Evolutionary conservation across 2,113 vertebrate genomes (phyloP).

Genomic region (Cebidichthys violaceus): DNA sequence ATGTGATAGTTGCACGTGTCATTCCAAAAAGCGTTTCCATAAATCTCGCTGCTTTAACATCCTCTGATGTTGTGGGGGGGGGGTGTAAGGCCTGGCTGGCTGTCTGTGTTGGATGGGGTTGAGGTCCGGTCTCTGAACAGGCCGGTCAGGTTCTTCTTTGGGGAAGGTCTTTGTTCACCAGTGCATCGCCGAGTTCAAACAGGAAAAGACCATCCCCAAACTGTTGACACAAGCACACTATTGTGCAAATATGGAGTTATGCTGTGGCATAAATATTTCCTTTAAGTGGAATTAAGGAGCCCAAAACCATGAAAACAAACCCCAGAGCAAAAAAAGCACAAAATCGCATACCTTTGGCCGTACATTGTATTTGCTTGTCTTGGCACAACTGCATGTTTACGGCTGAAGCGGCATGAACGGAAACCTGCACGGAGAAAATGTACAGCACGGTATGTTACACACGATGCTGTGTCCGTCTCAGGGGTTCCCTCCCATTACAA

Average conservation of each 20-base stretch:
- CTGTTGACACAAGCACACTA: background rate
- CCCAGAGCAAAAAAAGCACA: background rate
- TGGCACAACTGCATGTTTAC: slow-evolving; percentile 8
- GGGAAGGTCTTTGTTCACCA: background rate
- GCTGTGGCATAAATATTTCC: background rate
- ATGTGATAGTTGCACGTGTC: slow-evolving; percentile 9
- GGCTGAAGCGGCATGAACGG: background rate
- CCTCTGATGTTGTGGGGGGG: background rate
- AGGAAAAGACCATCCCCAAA: background rate
- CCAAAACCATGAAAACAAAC: background rate
- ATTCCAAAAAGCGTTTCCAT: background rate
- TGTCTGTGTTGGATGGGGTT: background rate
- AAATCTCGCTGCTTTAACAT: slow-evolving; percentile 2
- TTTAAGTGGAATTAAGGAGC: background rate
- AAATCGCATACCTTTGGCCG: background rate
- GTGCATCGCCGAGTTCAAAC: background rate
- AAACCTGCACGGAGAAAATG: background rate
- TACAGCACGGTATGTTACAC: background rate
- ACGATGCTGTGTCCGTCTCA: slow-evolving; percentile 27
- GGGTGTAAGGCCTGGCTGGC: background rate
- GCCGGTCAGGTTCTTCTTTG: background rate
- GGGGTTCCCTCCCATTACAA: slow-evolving; percentile 37
- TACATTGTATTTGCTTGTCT: slow-evolving; percentile 19
- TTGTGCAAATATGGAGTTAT: background rate
- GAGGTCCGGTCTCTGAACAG: background rate